Percentiles rank a stretch among this genome's conserved stretches.
These are phyloP conservation scores for Melieria omissa DNA, from an alignment of 2,888 invertebrate species.

Conservation along the genomic window DNA sequence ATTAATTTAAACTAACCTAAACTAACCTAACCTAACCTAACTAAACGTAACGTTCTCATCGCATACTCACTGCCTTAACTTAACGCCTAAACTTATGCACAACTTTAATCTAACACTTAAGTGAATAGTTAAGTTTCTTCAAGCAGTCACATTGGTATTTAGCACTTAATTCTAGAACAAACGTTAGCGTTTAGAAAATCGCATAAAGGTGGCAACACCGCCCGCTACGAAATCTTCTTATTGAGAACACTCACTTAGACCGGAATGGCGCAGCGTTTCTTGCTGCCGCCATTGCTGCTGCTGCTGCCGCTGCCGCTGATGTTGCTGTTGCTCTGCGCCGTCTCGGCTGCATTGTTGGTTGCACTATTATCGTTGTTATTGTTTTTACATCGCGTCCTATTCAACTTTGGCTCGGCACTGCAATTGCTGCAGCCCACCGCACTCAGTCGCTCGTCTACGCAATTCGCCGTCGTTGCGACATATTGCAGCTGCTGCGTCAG, in stretches of 20 bases:
- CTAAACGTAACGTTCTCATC: too few species aligned
- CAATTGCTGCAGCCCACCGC: slow-evolving; percentile 1
- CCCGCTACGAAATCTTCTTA: too few species aligned
- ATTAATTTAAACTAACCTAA: too few species aligned
- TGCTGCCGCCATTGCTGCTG: slow-evolving; percentile 42
- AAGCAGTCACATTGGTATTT: too few species aligned
- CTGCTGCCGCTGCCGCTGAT: slow-evolving; percentile 30
- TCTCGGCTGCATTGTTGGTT: slow-evolving; percentile 16
- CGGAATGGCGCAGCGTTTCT: slow-evolving; percentile 62
- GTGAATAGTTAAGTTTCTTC: too few species aligned
- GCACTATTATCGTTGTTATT: slow-evolving; percentile 14
- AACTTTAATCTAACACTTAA: too few species aligned
- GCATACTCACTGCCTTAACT: too few species aligned
- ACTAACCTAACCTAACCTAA: too few species aligned
- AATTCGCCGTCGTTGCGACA: neutral
- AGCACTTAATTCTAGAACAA: too few species aligned
- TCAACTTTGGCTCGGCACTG: neutral
- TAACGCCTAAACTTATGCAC: too few species aligned
- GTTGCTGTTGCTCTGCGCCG: slow-evolving; percentile 21
- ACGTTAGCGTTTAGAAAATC: too few species aligned
- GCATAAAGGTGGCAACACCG: too few species aligned
- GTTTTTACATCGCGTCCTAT: slow-evolving; percentile 11
- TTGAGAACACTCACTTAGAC: slow-evolving; percentile 49
- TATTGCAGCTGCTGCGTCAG: slow-evolving; percentile 5
- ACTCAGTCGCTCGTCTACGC: neutral